These are phyloP conservation scores for Sparus aurata DNA, from an alignment of 2,797 vertebrate species.

Conservation along the genomic window DNA sequence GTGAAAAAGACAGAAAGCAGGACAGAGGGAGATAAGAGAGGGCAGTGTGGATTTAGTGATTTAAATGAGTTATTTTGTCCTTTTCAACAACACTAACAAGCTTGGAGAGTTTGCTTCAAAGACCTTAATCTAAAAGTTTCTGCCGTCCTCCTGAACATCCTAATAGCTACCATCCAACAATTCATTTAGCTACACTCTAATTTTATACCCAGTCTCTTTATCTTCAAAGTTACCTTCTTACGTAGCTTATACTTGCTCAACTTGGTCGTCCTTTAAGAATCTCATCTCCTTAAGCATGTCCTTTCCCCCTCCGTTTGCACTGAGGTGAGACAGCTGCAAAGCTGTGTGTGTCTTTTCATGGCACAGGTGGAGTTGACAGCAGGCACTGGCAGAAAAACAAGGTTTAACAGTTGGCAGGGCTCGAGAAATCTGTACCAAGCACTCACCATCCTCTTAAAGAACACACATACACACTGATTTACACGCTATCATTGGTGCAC, in stretches of 20 bases:
- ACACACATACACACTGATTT: conserved; percentile 34
- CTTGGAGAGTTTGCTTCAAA: not conserved
- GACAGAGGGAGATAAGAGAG: conserved; percentile 25
- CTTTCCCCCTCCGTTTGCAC: conserved; percentile 30
- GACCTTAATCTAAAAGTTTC: conserved; percentile 15
- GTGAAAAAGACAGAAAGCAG: conserved; percentile 25
- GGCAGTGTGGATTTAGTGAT: conserved; percentile 31
- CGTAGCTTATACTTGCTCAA: not conserved
- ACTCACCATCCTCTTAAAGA: conserved; percentile 49
- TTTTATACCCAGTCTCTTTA: not conserved
- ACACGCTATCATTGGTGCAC: conserved; percentile 21
- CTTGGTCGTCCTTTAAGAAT: conserved; percentile 5
- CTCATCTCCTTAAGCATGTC: conserved; percentile 31
- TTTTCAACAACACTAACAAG: conserved; percentile 17
- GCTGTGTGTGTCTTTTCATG: conserved; percentile 57
- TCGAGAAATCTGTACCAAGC: conserved; percentile 60
- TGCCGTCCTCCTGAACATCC: not conserved
- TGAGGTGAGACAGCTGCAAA: conserved; percentile 67
- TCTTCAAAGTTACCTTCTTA: not conserved
- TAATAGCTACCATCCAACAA: not conserved
- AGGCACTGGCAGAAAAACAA: conserved; percentile 71
- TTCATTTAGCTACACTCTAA: not conserved
- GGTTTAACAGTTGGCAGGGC: conserved; percentile 74
- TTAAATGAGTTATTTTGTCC: conserved; percentile 24
- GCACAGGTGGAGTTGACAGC: conserved; percentile 76